Evolutionary conservation across 2,113 vertebrate genomes (phyloP), one percentile per base, ranked within the genome.

Genomic region (Sceloporus tristichus): DNA sequence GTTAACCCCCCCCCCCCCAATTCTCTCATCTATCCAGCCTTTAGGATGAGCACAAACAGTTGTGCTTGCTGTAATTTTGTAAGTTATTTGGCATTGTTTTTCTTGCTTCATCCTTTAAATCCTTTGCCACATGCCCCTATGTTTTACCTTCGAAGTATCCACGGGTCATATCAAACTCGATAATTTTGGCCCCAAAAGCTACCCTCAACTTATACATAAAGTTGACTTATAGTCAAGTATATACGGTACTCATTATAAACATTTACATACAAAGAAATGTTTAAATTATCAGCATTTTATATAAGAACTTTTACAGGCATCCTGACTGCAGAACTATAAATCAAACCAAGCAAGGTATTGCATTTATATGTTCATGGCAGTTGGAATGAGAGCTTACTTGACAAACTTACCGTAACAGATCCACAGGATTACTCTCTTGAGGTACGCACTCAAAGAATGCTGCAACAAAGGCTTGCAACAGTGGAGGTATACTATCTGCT

Each of bases 401-500:
- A 19, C 42, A 91, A 90, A 83, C 93, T 11, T 96, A 98, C 99
- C 98, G 96, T 93, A 99, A 96, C 1, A 98, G 95, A 85, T 98
- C 97, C 90, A 97, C 92, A 4, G 98, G 97, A 83, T 82, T 92
- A 83, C 92, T 95, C 38, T 97, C 94, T 87, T 97, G 96, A 87
- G 96, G 94, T 0, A 96, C 91, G 54, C 95, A 96, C 89, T 98
- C 98, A 94, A 98, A 98, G 74, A 99, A 97, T 14, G 98, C 97
- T 93, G 96, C 92, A 87, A 99, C 93, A 89, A 99, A 99, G 10
- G 97, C 97, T 93, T 98, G 93, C 86, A 99, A 97, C 89, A 99
- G 94, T 42, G 97, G 96, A 85, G 96, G 96, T 88, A 98, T 94
- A 88, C 95, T 97, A 68, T 96, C 96, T 18, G 92, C 92, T 90